phyloP scores from a whole-genome alignment of 2,888 invertebrate genomes.

The Acanthococcus lagerstroemiae region DNA sequence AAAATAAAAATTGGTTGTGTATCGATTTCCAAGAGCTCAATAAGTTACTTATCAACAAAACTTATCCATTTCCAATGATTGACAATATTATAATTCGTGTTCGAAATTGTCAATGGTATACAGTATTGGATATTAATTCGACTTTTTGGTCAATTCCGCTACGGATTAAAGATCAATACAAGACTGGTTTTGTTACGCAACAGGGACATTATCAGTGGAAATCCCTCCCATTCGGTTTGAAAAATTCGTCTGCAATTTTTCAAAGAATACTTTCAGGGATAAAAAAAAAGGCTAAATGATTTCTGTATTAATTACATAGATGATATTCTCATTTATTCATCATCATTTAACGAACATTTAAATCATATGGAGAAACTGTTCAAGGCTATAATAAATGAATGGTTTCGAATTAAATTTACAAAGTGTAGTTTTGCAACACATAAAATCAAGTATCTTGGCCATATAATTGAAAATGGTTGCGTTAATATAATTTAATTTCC shows the following conservation, averaged over 20 bases:
- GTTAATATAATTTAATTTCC: constrained; percentile 24
- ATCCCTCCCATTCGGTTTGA: constrained; percentile 20
- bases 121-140: constrained; percentile 41
- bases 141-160: constrained; percentile 40
- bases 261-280: background rate
- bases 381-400: constrained; percentile 33
- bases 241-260: constrained; percentile 4
- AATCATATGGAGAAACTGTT: constrained; percentile 34
- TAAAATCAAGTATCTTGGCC: constrained; percentile 18
- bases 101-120: constrained; percentile 39
- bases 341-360: constrained; percentile 35
- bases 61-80: constrained; percentile 14
- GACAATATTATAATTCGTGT: constrained; percentile 33
- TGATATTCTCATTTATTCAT: constrained; percentile 31
- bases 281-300: background rate
- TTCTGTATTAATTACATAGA: background rate
- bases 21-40: constrained; percentile 23
- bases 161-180: constrained; percentile 9
- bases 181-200: constrained; percentile 24
- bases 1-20: constrained; percentile 8
- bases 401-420: constrained; percentile 16
- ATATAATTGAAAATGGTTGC: constrained; percentile 20
- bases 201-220: constrained; percentile 8
- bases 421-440: constrained; percentile 20
- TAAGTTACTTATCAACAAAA: constrained; percentile 1